Percentiles rank a stretch among this genome's conserved stretches.
Evolutionary conservation across 2,113 vertebrate species (phyloP).

Genomic region (Myiozetetes cayanensis): DNA sequence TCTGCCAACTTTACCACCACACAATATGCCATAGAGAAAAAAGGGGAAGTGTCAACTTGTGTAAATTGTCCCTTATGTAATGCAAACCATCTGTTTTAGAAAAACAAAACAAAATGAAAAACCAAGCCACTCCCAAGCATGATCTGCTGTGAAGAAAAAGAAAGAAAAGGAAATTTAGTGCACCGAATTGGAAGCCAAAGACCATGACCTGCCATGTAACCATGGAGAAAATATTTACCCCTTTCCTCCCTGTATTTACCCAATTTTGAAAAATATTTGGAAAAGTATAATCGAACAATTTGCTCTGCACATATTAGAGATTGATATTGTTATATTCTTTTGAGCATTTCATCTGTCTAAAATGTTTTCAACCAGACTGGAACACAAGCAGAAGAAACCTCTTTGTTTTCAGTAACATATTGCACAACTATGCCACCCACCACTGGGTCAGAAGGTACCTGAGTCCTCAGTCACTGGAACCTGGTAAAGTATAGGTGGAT

Average conservation of each 20-base stretch:
- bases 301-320: not conserved
- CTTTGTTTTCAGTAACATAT: not conserved
- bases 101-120: conserved; percentile 63
- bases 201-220: conserved; percentile 6
- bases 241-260: not conserved
- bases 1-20: conserved; percentile 61
- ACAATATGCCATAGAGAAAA: conserved; percentile 65
- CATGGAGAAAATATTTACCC: conserved; percentile 23
- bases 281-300: not conserved
- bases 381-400: not conserved
- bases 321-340: not conserved
- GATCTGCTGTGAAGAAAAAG: conserved; percentile 18
- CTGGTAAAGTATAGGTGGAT: not conserved
- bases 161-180: conserved; percentile 20
- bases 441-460: not conserved
- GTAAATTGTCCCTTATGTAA: conserved; percentile 67
- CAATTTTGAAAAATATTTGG: conserved; percentile 24
- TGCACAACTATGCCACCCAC: not conserved
- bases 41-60: conserved; percentile 66
- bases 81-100: conserved; percentile 65
- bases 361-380: not conserved
- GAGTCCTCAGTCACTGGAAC: not conserved
- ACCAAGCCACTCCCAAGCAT: conserved; percentile 33
- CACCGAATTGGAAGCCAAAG: not conserved
- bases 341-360: not conserved